A percentile compares a stretch with the other conserved stretches of the same genome.
phyloP scores from a whole-genome alignment of 2,888 invertebrate genomes.

The Scaptomyza flava region DNA sequence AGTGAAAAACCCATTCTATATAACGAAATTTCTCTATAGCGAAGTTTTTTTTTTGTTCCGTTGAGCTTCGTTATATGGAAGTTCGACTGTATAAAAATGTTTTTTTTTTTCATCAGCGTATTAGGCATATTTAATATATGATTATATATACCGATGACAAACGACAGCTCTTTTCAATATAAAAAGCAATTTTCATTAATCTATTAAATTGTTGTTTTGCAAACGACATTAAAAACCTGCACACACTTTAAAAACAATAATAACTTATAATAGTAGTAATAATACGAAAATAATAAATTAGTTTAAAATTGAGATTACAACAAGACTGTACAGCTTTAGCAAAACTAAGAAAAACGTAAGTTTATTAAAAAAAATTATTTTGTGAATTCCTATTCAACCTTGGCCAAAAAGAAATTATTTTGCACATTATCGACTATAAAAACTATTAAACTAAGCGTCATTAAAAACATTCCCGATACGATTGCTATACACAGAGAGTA shows the following conservation, averaged over 20 bases:
- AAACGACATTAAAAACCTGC: slow-evolving; percentile 70
- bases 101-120: slow-evolving; percentile 35
- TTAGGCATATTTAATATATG: slow-evolving; percentile 29
- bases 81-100: too few relatives aligned
- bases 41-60: too few relatives aligned
- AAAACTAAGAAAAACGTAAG: slow-evolving; percentile 29
- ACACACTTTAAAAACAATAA: slow-evolving; percentile 64
- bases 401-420: slow-evolving; percentile 44
- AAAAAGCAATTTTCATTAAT: slow-evolving; percentile 38
- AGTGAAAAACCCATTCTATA: too few relatives aligned
- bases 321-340: slow-evolving; percentile 67
- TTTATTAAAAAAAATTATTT: slow-evolving; percentile 30
- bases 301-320: slow-evolving; percentile 67
- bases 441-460: slow-evolving; percentile 46
- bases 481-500: slow-evolving; percentile 42
- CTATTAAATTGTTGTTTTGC: slow-evolving; percentile 67
- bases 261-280: slow-evolving; percentile 20
- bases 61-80: too few relatives aligned
- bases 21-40: too few relatives aligned
- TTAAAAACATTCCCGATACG: slow-evolving; percentile 32
- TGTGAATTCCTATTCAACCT: slow-evolving; percentile 54
- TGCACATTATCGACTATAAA: slow-evolving; percentile 48
- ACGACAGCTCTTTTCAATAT: slow-evolving; percentile 27
- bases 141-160: slow-evolving; percentile 24
- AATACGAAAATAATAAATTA: slow-evolving; percentile 66